Evolutionary conservation across 30 jellyfish, hydroid and myxozoan genomes (phyloP).

Genomic region (Rhopilema esculentum): DNA sequence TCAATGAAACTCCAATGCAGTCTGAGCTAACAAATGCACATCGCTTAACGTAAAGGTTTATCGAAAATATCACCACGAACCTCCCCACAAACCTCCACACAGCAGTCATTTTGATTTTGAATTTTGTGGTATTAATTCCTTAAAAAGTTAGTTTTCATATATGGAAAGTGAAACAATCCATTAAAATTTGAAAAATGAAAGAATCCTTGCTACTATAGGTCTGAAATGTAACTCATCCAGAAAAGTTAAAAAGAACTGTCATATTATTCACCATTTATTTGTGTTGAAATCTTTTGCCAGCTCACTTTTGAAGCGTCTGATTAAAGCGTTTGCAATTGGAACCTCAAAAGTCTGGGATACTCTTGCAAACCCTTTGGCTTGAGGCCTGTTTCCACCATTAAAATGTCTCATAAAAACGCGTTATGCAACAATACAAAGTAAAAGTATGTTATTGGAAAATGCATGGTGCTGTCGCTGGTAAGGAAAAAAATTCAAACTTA

Average conservation of each 20-base stretch:
- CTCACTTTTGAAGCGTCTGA: neutral
- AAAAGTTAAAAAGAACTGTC: neutral
- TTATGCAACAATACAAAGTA: neutral
- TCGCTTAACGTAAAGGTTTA: no score
- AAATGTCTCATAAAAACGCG: neutral
- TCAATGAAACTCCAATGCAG: constrained; percentile 60
- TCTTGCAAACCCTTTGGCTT: neutral
- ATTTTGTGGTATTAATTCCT: neutral
- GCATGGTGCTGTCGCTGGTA: neutral
- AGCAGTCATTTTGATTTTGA: constrained; percentile 54
- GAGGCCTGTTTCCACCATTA: neutral
- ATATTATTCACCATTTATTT: constrained; percentile 1
- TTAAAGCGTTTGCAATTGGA: neutral
- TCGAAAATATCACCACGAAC: constrained; percentile 40
- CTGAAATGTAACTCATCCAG: neutral
- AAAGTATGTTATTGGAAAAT: neutral
- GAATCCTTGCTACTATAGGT: neutral
- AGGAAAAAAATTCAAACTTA: constrained; percentile 1
- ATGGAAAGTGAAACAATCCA: neutral
- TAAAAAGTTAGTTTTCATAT: neutral
- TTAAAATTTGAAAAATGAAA: neutral
- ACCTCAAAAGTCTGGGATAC: neutral
- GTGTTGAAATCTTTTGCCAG: neutral
- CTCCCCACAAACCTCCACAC: constrained; percentile 42
- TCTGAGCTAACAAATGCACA: constrained; percentile 68